Percentiles rank a stretch among this genome's conserved stretches.
phyloP scores from a whole-genome alignment of 2,888 invertebrate genomes.

The Harpagoxenus sublaevis region DNA sequence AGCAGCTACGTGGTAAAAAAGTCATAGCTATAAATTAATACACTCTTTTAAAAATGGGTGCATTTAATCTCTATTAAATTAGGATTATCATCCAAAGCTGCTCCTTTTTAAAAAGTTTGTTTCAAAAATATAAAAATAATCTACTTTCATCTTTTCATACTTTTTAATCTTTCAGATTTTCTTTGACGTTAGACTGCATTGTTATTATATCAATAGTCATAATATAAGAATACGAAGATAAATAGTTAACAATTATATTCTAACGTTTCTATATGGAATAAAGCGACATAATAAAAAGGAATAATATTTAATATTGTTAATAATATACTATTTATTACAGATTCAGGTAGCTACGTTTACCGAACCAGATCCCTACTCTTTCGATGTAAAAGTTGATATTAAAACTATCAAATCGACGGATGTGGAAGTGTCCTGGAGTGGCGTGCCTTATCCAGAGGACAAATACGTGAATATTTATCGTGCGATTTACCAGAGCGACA shows the following conservation, averaged over 20 bases:
- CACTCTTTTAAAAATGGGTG: not conserved
- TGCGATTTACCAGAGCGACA: slow-evolving; percentile 93
- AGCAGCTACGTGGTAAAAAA: not conserved
- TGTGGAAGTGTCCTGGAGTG: slow-evolving; percentile 93
- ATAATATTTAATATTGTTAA: not conserved
- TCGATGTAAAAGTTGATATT: slow-evolving; percentile 92
- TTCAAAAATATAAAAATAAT: not conserved
- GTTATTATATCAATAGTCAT: not conserved
- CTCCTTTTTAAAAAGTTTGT: too few species aligned
- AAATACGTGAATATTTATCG: slow-evolving; percentile 96
- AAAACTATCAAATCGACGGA: slow-evolving; percentile 92
- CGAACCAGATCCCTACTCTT: slow-evolving; percentile 92
- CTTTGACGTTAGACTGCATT: not conserved
- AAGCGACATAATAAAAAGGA: not conserved
- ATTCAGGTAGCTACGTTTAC: slow-evolving; percentile 81
- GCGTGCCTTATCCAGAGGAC: slow-evolving; percentile 95
- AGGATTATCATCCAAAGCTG: not conserved
- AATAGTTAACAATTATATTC: not conserved
- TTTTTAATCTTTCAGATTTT: not conserved
- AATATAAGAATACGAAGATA: not conserved
- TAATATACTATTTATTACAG: slow-evolving; percentile 65
- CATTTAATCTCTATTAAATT: not conserved
- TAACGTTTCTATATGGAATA: not conserved
- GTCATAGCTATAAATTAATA: not conserved
- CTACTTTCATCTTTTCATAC: not conserved